Evolutionary conservation across 2,888 invertebrate species (phyloP), one percentile per base, ranked within the genome.

Genomic region (Sclerodermus sp.): DNA sequence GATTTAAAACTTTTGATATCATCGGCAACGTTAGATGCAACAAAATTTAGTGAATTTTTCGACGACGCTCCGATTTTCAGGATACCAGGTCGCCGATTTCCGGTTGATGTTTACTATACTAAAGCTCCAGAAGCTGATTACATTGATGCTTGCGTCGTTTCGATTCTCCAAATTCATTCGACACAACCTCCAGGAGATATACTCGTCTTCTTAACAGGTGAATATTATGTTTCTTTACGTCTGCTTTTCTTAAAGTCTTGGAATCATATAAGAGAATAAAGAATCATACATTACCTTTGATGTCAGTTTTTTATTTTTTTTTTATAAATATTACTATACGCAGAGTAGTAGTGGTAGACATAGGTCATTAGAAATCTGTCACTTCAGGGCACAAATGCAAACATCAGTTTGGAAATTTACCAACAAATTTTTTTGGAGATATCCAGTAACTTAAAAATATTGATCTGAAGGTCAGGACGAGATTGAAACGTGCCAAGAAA

Each of bases 71-170:
- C 98, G 1, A 94, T 98, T 64, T 98, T 97, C 77, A 84, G 94
- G 50, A 98, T 99, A 70, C 98, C 98, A 29, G 99, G 99, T n/a
- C 82, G 96, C 66, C 83, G 98, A 60, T 98, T 93, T 82, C 97
- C 98, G 1, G 99, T 99, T 0, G 94, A 99, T 76, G 96, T 99
- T 68, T 99, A 94, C 79, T 99, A 99, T 74, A 99, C 99, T 0
- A 96, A 96, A 82, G 97, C 98, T 0, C 99, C 99, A 0, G 99
- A 99, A 81, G 97, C 98, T 1, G 97, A 99, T 81, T 99, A 98
- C 77, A 89, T 99, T 42, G 97, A 99, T 78, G 98, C 98, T 0
- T 90, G 94, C 75, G 96, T 97, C n/a, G 94, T 96, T 1, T 95
- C 97, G 0, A 88, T 99, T 29, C 81, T 99, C 58, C 99, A 99